phyloP scores from a whole-genome alignment of 2,113 vertebrate species.

The Nycticebus coucang region DNA sequence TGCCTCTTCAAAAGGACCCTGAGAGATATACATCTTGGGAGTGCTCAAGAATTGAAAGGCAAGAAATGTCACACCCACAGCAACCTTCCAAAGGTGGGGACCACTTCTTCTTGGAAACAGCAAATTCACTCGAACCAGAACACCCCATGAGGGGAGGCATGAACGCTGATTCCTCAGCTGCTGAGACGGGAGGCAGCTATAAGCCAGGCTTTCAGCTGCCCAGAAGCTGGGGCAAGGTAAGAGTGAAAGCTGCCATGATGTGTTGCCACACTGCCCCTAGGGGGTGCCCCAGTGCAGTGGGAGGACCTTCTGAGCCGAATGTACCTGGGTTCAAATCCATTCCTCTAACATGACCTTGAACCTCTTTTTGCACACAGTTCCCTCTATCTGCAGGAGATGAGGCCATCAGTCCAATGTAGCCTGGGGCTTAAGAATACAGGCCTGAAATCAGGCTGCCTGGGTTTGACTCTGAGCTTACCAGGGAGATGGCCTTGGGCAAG shows the following conservation, averaged over 20 bases:
- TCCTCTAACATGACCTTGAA: background rate
- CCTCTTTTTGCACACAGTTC: background rate
- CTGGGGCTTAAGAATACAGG: background rate
- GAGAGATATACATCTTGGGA: background rate
- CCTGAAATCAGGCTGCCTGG: background rate
- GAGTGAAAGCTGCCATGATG: background rate
- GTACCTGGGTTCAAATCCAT: background rate
- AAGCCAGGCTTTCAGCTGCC: background rate
- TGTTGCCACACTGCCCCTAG: background rate
- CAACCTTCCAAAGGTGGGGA: background rate
- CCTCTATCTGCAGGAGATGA: background rate
- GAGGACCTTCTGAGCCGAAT: background rate
- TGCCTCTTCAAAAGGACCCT: background rate
- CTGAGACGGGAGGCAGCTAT: background rate
- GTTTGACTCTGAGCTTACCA: background rate
- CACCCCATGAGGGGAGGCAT: rapidly evolving
- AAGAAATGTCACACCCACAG: background rate
- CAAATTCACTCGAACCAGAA: background rate
- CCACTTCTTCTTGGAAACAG: background rate
- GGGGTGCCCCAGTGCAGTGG: background rate
- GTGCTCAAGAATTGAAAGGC: background rate
- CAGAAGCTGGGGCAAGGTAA: background rate
- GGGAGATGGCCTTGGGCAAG: background rate
- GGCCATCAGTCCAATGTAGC: background rate
- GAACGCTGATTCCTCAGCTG: too few species aligned